phyloP scores from a whole-genome alignment of 2,797 vertebrate species.

The Melanotaenia pygmaea region DNA sequence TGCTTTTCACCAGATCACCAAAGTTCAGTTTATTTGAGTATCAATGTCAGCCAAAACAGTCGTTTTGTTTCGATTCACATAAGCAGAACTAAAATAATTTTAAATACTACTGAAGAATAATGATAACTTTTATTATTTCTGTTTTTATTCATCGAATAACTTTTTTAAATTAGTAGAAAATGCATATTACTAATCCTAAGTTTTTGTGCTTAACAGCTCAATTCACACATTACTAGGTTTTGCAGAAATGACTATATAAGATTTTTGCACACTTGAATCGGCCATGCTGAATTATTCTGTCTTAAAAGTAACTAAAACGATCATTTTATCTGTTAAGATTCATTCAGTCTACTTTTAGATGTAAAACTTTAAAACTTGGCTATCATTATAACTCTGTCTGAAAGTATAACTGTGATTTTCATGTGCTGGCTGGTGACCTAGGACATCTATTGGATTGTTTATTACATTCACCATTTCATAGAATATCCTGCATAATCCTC shows the following conservation, averaged over 20 bases:
- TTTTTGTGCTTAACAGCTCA: not conserved
- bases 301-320: not conserved
- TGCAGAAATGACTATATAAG: not conserved
- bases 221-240: not conserved
- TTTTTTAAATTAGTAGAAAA: not conserved
- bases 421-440: conserved; percentile 28
- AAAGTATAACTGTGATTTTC: not conserved
- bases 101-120: not conserved
- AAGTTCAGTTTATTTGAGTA: not conserved
- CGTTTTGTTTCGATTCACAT: not conserved
- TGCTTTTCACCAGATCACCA: not conserved
- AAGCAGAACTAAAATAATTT: not conserved
- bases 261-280: not conserved
- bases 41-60: not conserved
- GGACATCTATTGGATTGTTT: conserved; percentile 60
- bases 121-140: not conserved
- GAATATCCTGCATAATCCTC: conserved; percentile 76
- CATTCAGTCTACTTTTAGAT: not conserved
- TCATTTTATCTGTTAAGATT: not conserved
- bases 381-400: not conserved
- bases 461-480: conserved; percentile 76
- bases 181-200: not conserved
- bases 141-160: not conserved
- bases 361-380: not conserved
- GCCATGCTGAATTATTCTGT: not conserved